These are phyloP conservation scores for Torymus tubicola DNA, from an alignment of 2,888 invertebrate genomes.

Conservation along the genomic window DNA sequence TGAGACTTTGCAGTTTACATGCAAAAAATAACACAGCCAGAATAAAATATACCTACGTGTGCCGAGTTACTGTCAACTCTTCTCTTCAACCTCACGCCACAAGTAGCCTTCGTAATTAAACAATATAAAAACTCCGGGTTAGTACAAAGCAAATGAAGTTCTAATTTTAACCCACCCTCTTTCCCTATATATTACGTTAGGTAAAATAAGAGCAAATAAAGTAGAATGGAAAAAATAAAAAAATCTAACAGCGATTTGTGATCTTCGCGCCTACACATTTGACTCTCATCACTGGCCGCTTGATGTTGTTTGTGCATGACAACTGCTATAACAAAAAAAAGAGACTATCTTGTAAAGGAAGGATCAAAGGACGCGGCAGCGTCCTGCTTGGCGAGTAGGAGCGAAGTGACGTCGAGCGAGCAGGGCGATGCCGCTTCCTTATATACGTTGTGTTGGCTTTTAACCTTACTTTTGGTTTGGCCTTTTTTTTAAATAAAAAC, in stretches of 20 bases:
- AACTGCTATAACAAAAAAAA: too few relatives aligned
- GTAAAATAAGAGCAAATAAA: background rate
- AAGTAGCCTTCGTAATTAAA: slow-evolving; percentile 12
- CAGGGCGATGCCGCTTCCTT: too few relatives aligned
- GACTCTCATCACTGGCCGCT: slow-evolving; percentile 35
- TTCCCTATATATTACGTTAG: slow-evolving; percentile 22
- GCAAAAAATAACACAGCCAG: background rate
- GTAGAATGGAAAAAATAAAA: slow-evolving; percentile 8
- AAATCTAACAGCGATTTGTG: background rate
- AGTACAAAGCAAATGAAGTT: background rate
- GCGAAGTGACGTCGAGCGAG: too few relatives aligned
- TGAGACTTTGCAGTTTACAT: background rate
- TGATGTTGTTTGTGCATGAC: too few relatives aligned
- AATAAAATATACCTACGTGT: slow-evolving; percentile 11
- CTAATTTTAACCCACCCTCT: background rate
- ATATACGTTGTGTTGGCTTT: too few relatives aligned
- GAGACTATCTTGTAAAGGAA: too few relatives aligned
- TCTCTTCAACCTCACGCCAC: background rate
- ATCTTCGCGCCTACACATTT: slow-evolving; percentile 41
- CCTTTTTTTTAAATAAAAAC: too few relatives aligned
- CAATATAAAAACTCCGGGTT: background rate
- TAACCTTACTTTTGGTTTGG: too few relatives aligned
- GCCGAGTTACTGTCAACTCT: background rate
- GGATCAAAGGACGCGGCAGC: too few relatives aligned
- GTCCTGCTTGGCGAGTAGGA: too few relatives aligned